Percentiles rank a stretch among this genome's conserved stretches.
phyloP scores from a whole-genome alignment of 2,888 invertebrate species.

The Dorcus hopei region DNA sequence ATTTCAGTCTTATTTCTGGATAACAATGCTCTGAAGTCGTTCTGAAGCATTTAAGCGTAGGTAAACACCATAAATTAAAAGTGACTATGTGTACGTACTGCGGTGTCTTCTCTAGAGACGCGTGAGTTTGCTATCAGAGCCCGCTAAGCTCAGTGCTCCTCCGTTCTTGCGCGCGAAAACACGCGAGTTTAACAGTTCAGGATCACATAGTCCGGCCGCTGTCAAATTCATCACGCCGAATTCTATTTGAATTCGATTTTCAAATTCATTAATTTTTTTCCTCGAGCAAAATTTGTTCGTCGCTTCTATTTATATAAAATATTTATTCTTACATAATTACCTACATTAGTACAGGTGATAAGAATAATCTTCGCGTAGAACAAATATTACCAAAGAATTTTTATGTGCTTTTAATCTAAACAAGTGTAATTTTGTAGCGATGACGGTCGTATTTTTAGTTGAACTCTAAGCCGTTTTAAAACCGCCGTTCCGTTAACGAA shows the following conservation, averaged over 20 bases:
- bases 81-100: constrained; percentile 7
- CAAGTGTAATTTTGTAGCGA: neutral
- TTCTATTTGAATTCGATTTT: neutral
- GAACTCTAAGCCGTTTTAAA: no score
- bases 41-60: constrained; percentile 18
- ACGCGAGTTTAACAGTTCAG: constrained; percentile 6
- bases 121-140: constrained; percentile 15
- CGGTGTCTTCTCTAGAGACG: constrained; percentile 11
- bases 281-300: no score
- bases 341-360: neutral
- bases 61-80: constrained; percentile 31
- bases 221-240: no score
- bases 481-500: no score
- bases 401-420: neutral
- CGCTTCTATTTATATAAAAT: no score
- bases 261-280: no score
- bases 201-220: neutral
- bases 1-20: neutral
- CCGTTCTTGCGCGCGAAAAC: constrained; percentile 16
- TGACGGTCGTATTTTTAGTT: neutral
- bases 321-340: neutral
- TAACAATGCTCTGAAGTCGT: neutral
- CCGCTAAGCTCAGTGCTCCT: constrained; percentile 14
- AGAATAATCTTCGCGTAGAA: neutral
- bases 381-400: constrained; percentile 1